Base-by-base conservation (phyloP, 2,888 invertebrate genomes). In the Sinelater perroti region DNA sequence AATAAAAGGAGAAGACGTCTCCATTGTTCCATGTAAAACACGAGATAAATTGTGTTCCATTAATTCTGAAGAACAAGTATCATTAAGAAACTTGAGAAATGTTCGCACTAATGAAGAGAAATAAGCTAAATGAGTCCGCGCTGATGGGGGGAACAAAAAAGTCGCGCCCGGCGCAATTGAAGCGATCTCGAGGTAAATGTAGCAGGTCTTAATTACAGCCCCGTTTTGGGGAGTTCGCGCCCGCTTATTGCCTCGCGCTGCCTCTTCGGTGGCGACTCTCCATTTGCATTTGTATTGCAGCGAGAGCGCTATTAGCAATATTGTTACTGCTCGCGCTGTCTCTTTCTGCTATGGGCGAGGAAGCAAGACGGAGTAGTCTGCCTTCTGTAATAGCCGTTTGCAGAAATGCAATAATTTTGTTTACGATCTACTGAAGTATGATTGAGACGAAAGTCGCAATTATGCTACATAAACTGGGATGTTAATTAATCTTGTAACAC, bases 201-300 rank as follows among this genome's bases (percentile, higher is more conserved):
- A 33, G 47, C 47, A 49, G 36, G 47, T 49, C 47, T 49, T 49
- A 49, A 49, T 49, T 49, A 49, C 36, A 20, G 36, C 33, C 13
- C 35, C 35, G 47, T 49, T 49, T 35, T 35, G 35, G 33, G 47
- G 36, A 49, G 47, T 49, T 49, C 47, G 17, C 35, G 36, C 47
- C 47, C 24, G 35, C 56, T 61, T 44, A 55, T 52, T 30, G 45
- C 28, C n/a, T n/a, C n/a, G n/a, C n/a, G n/a, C n/a, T n/a, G n/a
- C n/a, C n/a, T n/a, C n/a, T n/a, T n/a, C n/a, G n/a, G n/a, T n/a
- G n/a, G n/a, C n/a, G n/a, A n/a, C n/a, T n/a, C n/a, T n/a, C n/a
- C n/a, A n/a, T n/a, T n/a, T n/a, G n/a, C n/a, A n/a, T n/a, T n/a
- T n/a, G n/a, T n/a, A n/a, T n/a, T n/a, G n/a, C n/a, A n/a, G n/a